Evolutionary conservation across 1,140 invertebrate species (phyloP), one percentile per base, ranked within the genome.

Genomic region (Ganaspis sp.): DNA sequence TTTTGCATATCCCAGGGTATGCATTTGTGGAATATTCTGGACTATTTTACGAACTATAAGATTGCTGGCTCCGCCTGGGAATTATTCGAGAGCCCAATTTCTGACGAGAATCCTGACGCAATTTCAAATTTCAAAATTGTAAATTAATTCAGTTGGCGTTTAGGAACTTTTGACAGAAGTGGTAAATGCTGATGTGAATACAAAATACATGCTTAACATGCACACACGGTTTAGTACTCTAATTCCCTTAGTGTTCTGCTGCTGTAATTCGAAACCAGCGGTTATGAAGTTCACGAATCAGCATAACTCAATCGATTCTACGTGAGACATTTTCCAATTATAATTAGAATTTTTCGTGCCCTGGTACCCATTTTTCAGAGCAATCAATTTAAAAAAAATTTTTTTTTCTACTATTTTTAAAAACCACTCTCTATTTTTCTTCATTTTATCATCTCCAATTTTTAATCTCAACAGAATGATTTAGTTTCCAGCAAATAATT

Each of bases 111-210:
- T n/a, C 58, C 58, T 26, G 72, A 75, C 42, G 76, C 80, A 77
- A 84, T 86, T 87, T 85, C 84, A 77, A 77, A 84, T 86, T 87
- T 85, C 84, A 77, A 85, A 86, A 78, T 81, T 79, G 79, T 77
- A 85, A 86, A 87, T 89, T 86, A 89, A 85, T 87, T 87, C 85
- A 83, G 69, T 83, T 71, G 77, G 69, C 58, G 64, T 54, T 40
- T 26, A 72, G 74, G 12, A 77, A 81, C 75, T 80, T 79, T 76
- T 76, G 78, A 77, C 78, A 72, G 72, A 70, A 73, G 53, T 40
- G 74, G 74, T 79, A 71, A 29, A 23, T 26, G 70, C 79, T 75
- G 76, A 81, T 78, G 76, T 81, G 80, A 81, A 81, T 81, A 76
- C 76, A 74, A 54, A 74, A 19, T 37, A 37, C 70, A 49, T 34